Evolutionary conservation across 2,797 vertebrate genomes (phyloP), one percentile per base, ranked within the genome.

Genomic region (Urocyon cinereoargenteus): DNA sequence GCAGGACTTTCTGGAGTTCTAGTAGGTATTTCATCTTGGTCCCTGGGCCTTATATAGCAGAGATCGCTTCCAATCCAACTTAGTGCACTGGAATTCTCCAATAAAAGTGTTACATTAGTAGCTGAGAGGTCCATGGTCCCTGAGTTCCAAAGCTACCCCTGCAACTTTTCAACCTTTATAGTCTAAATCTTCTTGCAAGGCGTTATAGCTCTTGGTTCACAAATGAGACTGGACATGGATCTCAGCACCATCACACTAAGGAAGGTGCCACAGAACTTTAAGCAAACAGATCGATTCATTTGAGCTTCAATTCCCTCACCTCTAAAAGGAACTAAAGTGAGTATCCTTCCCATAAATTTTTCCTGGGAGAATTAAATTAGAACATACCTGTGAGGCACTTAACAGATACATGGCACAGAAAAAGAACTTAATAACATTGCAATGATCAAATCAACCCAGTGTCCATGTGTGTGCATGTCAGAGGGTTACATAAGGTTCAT

Each of bases 31-130:
- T n/a, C 28, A 26, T 31, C 15, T 1, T 40, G 5, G 9, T 64
- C 18, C 34, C 6, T 45, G 1, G 64, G 59, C 36, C 49, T 81
- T 26, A 2, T 0, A 5, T 18, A 40, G 8, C 18, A 2, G 21
- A 31, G 0, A 28, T 18, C 0, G 24, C 34, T 4, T 6, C 1
- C 13, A 40, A 15, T 26, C 10, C 28, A 55, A 10, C 6, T 18
- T 3, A 49, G 19, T 11, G 16, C 3, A 57, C 4, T 5, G 6
- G 1, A 64, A 3, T 45, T 70, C 14, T 26, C 62, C 49, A 57
- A 13, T 28, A 34, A 26, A 55, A 51, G 10, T 28, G 49, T 49
- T n/a, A 13, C 3, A 1, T 3, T 3, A 7, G 51, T 22, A 31
- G 15, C 64, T 59, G 36, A 66, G 28, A 34, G 4, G 31, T 55